Base-by-base conservation (phyloP, 2,888 invertebrate genomes). In the Eupithecia inturbata region DNA sequence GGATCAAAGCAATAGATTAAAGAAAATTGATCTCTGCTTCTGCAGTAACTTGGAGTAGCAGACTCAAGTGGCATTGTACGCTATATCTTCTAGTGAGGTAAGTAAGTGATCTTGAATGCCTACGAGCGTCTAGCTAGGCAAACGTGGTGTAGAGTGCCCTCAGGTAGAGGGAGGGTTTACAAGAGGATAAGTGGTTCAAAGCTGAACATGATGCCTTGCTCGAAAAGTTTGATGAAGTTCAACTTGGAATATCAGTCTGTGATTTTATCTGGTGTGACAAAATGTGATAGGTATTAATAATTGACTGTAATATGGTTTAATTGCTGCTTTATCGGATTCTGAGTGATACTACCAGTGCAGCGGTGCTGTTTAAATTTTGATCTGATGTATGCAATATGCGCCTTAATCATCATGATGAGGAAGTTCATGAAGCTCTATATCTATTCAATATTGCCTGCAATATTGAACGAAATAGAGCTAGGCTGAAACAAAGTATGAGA, bases 71-170 rank as follows among this genome's bases (percentile, higher is more conserved):
- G 22, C 64, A 63, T 66, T 1, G 72, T 70, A 66, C 26, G 41
- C 64, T 72, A 68, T 68, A 73, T 70, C 39, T 66, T n/a, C 36
- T 67, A 45, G 45, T 39, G 41, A 64, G 64, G 70, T 64, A 68
- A 39, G 64, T 39, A 75, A 75, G 68, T 71, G 73, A 71, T 73
- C 73, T 71, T 68, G 68, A 71, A 72, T 53, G 31, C 19, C 64
- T 19, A 64, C 72, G 45, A 45, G 60, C 36, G 39, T 39, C 63
- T 64, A 33, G 66, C 75, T 41, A 64, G 67, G 36, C 71, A 71
- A 68, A 71, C 75, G 63, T 70, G 67, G 12, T 53, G 19, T 63
- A 39, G 36, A 64, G 70, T 36, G 63, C 57, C 28, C 45, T 36
- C 68, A 57, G 36, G 64, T 68, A 66, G 71, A 68, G 45, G 71